A percentile compares a stretch with the other conserved stretches of the same genome.
phyloP scores from a whole-genome alignment of 2,797 vertebrate species.

The Sciurus carolinensis region DNA sequence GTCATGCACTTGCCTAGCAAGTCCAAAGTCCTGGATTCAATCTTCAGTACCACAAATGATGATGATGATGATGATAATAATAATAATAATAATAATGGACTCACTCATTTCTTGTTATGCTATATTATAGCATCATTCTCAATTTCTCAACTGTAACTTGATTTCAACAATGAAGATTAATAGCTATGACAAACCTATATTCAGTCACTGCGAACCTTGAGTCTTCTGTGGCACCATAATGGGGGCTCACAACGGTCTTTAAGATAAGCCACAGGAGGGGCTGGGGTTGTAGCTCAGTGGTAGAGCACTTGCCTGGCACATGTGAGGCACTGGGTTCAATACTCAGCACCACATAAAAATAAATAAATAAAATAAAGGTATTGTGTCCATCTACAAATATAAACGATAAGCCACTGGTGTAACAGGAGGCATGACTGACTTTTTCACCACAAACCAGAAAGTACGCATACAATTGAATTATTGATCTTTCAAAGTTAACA shows the following conservation, averaged over 20 bases:
- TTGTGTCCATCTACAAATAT: too few species aligned
- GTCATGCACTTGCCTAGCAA: neutral
- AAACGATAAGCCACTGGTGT: too few species aligned
- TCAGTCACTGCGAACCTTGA: neutral
- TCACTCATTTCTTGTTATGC: slow-evolving; percentile 24
- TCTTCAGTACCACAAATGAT: neutral
- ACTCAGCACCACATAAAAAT: too few species aligned
- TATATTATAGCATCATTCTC: neutral
- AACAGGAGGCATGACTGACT: neutral
- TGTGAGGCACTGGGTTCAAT: too few species aligned
- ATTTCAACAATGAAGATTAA: neutral
- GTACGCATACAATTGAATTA: neutral
- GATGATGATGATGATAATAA: too few species aligned
- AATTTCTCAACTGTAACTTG: neutral
- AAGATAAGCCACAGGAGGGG: neutral
- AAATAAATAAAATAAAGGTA: too few species aligned
- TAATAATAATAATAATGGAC: too few species aligned
- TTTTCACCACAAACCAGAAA: neutral
- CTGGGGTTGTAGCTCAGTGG: too few species aligned
- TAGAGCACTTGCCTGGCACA: too few species aligned
- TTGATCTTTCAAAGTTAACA: neutral
- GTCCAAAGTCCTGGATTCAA: neutral
- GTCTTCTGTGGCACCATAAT: neutral
- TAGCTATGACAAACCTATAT: neutral
- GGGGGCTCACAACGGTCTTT: neutral